Conservation (phyloP, 2,888 invertebrate genomes). For the Suillia variegata region DNA sequence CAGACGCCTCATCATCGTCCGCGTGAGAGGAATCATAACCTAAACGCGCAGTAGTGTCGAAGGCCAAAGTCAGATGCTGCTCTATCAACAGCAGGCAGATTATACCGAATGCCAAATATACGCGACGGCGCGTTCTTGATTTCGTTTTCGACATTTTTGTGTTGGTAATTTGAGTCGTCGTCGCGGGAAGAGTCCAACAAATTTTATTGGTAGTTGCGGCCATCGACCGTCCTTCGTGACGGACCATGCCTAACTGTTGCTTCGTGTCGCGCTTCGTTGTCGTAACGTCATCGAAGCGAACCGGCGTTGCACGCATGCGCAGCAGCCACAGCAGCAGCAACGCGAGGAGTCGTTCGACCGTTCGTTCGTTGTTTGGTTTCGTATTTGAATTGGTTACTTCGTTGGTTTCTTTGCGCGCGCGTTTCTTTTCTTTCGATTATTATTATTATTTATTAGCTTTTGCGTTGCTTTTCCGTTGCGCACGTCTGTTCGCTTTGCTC, state of each 20-base stretch:
- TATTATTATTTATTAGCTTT: slow-evolving; percentile 14
- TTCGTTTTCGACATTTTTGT: slow-evolving; percentile 8
- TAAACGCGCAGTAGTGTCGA: slow-evolving; percentile 14
- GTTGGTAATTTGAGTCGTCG: slow-evolving; percentile 30
- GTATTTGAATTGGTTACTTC: slow-evolving; percentile 30
- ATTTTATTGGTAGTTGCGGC: slow-evolving; percentile 26
- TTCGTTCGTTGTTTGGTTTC: slow-evolving; percentile 27
- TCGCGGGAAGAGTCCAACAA: slow-evolving; percentile 20
- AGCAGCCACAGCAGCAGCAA: slow-evolving; percentile 4
- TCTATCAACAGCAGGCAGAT: slow-evolving; percentile 9
- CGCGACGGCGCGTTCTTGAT: background rate
- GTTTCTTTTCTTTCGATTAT: slow-evolving; percentile 4
- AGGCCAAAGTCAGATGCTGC: slow-evolving; percentile 27
- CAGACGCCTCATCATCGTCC: slow-evolving; percentile 24
- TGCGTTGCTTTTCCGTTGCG: slow-evolving; percentile 31
- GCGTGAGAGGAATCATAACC: too few species aligned
- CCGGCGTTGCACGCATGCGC: slow-evolving; percentile 4
- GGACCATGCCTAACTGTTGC: slow-evolving; percentile 55
- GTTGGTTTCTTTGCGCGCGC: slow-evolving; percentile 16
- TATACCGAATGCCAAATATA: background rate
- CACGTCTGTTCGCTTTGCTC: slow-evolving; percentile 48
- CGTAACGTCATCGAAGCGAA: slow-evolving; percentile 26
- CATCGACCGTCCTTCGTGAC: slow-evolving; percentile 53
- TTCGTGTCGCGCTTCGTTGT: slow-evolving; percentile 28
- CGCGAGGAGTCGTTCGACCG: slow-evolving; percentile 13